Evolutionary conservation across 2,113 vertebrate genomes (phyloP), one percentile per base, ranked within the genome.

Genomic region (Cyprinodon tularosa): DNA sequence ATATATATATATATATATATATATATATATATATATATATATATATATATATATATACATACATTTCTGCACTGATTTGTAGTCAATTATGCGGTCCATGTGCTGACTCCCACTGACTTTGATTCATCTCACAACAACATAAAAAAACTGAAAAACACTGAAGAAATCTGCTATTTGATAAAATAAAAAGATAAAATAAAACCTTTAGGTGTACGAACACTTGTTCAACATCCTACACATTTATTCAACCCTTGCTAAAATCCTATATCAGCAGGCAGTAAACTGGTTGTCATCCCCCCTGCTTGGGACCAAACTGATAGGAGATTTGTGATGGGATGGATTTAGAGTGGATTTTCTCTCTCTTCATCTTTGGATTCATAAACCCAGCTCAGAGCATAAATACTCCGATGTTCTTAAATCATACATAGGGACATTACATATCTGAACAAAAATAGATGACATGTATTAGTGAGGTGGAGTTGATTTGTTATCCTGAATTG

Each of bases 261-360:
- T 78, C 71, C 53, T 65, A 85, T 74, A 75, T 79, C 62, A 73
- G 74, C 38, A 59, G 77, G 79, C 77, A 67, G 83, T 86, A 82
- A 82, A 77, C 36, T 3, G 9, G 68, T 75, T 87, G 86, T 86
- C 85, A 79, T 88, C 71, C 50, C 74, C 37, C 44, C 75, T 74
- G 85, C 73, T 68, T 77, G 81, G 78, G 70, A 89, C 83, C 79
- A 76, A 50, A 42, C 71, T 80, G 42, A 80, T 88, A 65, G 71
- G 60, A 83, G 75, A 80, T 72, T 80, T 79, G 77, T 66, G 66
- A 68, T 80, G 37, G 42, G 63, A 13, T 80, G 90, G 81, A 88
- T 91, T 90, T 90, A 69, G 39, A 86, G 79, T 73, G 83, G 84
- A 90, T 90, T 91, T 88, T 71, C 78, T 72, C 71, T 84, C 80